Evolutionary conservation across 2,113 vertebrate species (phyloP).

Genomic region (Galbula dea): DNA sequence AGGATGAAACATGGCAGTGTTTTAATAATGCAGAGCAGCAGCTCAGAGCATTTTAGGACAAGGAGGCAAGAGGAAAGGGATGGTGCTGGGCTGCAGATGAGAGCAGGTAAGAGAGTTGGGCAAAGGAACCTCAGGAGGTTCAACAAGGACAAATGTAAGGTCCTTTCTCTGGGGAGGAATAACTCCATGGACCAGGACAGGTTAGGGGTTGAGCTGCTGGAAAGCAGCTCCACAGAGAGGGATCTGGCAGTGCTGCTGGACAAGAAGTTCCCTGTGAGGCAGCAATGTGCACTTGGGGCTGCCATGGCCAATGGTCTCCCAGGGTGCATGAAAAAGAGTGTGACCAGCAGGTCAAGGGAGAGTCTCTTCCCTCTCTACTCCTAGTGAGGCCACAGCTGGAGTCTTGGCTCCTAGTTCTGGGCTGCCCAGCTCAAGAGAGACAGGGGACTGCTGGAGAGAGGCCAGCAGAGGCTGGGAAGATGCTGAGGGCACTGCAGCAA

Average conservation of each 20-base stretch:
- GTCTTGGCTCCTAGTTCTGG: background rate
- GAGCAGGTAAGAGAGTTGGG: background rate
- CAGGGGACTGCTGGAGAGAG: background rate
- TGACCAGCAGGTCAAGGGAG: background rate
- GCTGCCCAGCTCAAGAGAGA: background rate
- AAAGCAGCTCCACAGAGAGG: background rate
- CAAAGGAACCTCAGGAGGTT: background rate
- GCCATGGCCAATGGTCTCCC: background rate
- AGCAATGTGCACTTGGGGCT: background rate
- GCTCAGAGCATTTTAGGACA: constrained; percentile 19
- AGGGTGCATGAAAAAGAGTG: background rate
- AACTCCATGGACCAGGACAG: background rate
- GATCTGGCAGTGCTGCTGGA: background rate
- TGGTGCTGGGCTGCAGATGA: background rate
- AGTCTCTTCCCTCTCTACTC: background rate
- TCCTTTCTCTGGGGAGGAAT: background rate
- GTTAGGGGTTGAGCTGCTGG: background rate
- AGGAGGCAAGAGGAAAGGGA: background rate
- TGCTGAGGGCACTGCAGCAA: background rate
- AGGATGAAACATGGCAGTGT: constrained; percentile 25
- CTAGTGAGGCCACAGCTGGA: background rate
- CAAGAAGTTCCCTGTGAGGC: background rate
- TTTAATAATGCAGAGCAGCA: constrained; percentile 53
- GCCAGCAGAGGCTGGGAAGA: background rate
- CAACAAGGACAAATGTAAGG: background rate